Evolutionary conservation across 2,888 invertebrate species (phyloP), one percentile per base, ranked within the genome.

Genomic region (Catocala sponsa): DNA sequence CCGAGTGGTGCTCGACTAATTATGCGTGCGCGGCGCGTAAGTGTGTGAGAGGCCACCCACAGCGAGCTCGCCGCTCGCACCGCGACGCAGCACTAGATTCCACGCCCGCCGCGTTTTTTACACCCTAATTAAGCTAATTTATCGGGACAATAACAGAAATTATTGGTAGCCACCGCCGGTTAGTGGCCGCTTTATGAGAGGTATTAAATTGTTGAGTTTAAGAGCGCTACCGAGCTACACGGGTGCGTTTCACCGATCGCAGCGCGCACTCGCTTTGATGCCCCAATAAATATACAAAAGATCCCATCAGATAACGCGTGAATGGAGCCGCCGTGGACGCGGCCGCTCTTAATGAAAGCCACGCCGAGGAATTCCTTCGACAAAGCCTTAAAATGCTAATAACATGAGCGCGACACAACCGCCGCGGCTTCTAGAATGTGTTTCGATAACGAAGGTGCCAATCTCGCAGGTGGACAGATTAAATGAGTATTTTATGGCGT

Each of bases 71-170:
- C 9, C 38, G 41, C 33, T 46, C 55, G 32, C 47, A 50, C 15
- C 50, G 15, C 57, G 49, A 57, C 63, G 44, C 55, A 51, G 87
- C 85, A 84, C 91, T 92, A 92, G 92, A 91, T 91, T 89, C 92
- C 89, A 82, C 86, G 84, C 85, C 85, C 81, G 86, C 80, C 82
- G 81, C 83, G 83, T 91, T 90, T 91, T 92, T 92, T 91, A 91
- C 91, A 89, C 93, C 91, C 92, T 92, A 93, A 94, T 94, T 94
- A 94, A 92, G 89, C 89, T 94, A 93, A 93, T 94, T 94, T 94
- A 94, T 93, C 88, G 93, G 88, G 90, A 92, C 92, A 92, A 91
- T 91, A 89, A 90, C 88, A 87, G 87, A 88, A 92, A 90, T 91
- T 90, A 93, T 92, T 87, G 90, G 82, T 80, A 79, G 76, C 68